Evolutionary conservation across 2,113 vertebrate genomes (phyloP).

Genomic region (Brachyistius frenatus): DNA sequence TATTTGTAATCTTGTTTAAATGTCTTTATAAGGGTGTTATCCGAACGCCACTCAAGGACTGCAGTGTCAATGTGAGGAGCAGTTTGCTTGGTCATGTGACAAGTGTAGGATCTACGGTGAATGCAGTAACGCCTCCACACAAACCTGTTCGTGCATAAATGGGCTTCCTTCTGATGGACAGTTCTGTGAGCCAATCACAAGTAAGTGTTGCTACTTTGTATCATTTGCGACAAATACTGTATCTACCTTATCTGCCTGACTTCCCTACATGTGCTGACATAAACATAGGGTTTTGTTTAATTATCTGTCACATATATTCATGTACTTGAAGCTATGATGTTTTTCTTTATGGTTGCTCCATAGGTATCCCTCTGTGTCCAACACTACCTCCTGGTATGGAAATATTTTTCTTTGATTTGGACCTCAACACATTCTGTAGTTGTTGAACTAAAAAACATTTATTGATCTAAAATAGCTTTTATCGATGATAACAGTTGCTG

Average conservation of each 20-base stretch:
- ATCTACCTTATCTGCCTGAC: too few relatives aligned
- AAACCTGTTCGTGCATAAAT: slow-evolving; percentile 59
- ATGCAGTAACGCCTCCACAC: slow-evolving; percentile 31
- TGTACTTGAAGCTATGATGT: too few relatives aligned
- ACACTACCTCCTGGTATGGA: background rate
- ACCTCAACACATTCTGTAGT: too few relatives aligned
- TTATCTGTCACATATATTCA: too few relatives aligned
- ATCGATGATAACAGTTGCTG: too few relatives aligned
- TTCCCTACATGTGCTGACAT: too few relatives aligned
- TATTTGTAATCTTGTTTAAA: background rate
- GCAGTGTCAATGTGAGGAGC: slow-evolving; percentile 66
- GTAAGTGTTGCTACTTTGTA: slow-evolving; percentile 24
- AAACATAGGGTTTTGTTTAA: too few relatives aligned
- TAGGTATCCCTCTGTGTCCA: slow-evolving; percentile 13
- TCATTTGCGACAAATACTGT: background rate
- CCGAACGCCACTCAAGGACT: slow-evolving; percentile 2
- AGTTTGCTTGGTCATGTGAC: slow-evolving; percentile 58
- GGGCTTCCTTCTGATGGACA: slow-evolving; percentile 38
- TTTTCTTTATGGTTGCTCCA: slow-evolving; percentile 6
- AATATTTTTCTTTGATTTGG: too few relatives aligned
- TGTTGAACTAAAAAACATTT: too few relatives aligned
- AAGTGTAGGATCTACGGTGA: slow-evolving; percentile 27
- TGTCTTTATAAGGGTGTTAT: slow-evolving; percentile 51
- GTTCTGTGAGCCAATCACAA: slow-evolving; percentile 56
- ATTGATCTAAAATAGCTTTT: too few relatives aligned